These are phyloP conservation scores for Oenanthe oenanthe DNA, from an alignment of 2,113 vertebrate genomes.

Conservation along the genomic window DNA sequence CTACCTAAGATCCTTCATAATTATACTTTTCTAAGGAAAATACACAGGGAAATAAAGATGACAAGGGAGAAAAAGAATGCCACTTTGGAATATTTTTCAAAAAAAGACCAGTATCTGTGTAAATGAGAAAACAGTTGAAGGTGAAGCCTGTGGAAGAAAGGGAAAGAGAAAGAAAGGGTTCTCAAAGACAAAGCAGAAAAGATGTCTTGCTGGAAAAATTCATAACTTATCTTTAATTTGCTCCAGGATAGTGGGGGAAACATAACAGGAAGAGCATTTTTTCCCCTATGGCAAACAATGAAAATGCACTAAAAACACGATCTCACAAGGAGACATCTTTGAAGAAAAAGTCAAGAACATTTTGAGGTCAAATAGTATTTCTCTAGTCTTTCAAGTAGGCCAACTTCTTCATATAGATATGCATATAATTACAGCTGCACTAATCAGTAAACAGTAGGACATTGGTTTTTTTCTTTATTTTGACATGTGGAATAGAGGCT, in stretches of 20 bases:
- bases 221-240: not conserved
- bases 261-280: not conserved
- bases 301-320: not conserved
- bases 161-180: not conserved
- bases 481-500: not conserved
- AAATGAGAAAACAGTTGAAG: not conserved
- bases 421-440: not conserved
- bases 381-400: not conserved
- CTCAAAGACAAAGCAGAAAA: not conserved
- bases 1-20: not conserved
- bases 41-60: not conserved
- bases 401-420: not conserved
- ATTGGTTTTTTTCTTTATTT: not conserved
- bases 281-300: not conserved
- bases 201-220: not conserved
- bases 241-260: not conserved
- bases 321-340: not conserved
- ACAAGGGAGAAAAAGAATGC: not conserved
- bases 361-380: not conserved
- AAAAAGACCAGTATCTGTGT: not conserved
- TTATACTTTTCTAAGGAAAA: constrained; percentile 2
- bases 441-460: not conserved
- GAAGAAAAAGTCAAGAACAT: not conserved
- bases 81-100: not conserved
- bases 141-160: not conserved